A percentile compares a stretch with the other conserved stretches of the same genome.
Conservation (phyloP, 2,888 invertebrate genomes). For the Gastracanthus pulcherrimus region DNA sequence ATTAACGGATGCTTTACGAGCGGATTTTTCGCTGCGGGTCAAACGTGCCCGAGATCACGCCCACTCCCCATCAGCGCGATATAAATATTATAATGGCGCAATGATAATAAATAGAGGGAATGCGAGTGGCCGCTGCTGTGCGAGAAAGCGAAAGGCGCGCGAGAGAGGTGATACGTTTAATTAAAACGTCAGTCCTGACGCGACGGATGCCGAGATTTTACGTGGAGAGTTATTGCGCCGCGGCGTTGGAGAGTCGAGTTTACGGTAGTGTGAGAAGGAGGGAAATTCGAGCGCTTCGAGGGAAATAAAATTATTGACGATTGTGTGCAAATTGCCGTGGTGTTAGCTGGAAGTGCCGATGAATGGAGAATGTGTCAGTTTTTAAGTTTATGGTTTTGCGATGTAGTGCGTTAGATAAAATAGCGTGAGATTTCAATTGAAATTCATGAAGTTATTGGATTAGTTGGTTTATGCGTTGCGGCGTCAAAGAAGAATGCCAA, state of each 20-base stretch:
- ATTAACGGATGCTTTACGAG: conserved; percentile 1
- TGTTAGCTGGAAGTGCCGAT: neutral
- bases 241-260: neutral
- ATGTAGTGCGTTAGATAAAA: too few species aligned
- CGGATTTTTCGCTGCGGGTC: neutral
- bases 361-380: neutral
- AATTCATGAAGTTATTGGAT: too few species aligned
- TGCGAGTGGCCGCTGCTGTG: neutral
- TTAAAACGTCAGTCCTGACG: conserved; percentile 36
- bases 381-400: neutral
- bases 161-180: conserved; percentile 2
- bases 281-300: neutral
- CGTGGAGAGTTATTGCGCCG: neutral
- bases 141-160: neutral
- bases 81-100: conserved; percentile 1
- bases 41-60: neutral
- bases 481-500: too few species aligned
- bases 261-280: neutral
- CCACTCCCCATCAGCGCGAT: neutral
- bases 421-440: too few species aligned
- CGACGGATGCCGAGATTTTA: neutral
- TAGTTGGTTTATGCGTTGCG: too few species aligned
- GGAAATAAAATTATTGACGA: conserved; percentile 32
- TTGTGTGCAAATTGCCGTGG: conserved; percentile 41
- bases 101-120: conserved; percentile 31